Percentiles rank a stretch among this genome's conserved stretches.
Evolutionary conservation across 2,797 vertebrate species (phyloP).

Genomic region (Muraenolepis orangiensis): DNA sequence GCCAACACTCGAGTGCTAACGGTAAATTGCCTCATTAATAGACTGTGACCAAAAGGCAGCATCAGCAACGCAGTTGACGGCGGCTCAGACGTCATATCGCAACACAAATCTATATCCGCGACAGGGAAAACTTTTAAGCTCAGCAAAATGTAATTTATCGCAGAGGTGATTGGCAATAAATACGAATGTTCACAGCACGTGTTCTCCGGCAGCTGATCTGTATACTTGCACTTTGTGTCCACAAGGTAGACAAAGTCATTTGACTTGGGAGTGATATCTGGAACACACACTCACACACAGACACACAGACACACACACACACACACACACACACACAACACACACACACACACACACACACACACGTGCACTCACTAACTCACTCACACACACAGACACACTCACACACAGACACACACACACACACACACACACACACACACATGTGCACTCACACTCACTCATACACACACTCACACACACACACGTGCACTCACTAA

Average conservation of each 20-base stretch:
- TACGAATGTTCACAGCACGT: conserved; percentile 39
- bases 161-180: conserved; percentile 49
- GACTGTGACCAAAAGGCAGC: conserved; percentile 42
- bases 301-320: conserved; percentile 28
- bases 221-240: background rate
- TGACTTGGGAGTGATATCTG: conserved; percentile 32
- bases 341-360: background rate
- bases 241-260: conserved; percentile 26
- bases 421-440: conserved; percentile 35
- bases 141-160: conserved; percentile 66
- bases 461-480: conserved; percentile 37
- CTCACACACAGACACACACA: conserved; percentile 27
- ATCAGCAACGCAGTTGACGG: conserved; percentile 64
- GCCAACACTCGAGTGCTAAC: conserved; percentile 38
- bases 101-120: conserved; percentile 68
- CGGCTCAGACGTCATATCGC: conserved; percentile 59
- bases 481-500: conserved; percentile 30
- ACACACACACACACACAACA: conserved; percentile 35
- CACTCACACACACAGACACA: conserved; percentile 28
- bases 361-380: conserved; percentile 39
- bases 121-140: conserved; percentile 58
- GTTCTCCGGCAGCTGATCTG: conserved; percentile 3
- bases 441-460: conserved; percentile 32
- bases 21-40: conserved; percentile 51
- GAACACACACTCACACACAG: conserved; percentile 16